phyloP scores from a whole-genome alignment of 1,140 invertebrate genomes.

The Lordiphosa collinella region DNA sequence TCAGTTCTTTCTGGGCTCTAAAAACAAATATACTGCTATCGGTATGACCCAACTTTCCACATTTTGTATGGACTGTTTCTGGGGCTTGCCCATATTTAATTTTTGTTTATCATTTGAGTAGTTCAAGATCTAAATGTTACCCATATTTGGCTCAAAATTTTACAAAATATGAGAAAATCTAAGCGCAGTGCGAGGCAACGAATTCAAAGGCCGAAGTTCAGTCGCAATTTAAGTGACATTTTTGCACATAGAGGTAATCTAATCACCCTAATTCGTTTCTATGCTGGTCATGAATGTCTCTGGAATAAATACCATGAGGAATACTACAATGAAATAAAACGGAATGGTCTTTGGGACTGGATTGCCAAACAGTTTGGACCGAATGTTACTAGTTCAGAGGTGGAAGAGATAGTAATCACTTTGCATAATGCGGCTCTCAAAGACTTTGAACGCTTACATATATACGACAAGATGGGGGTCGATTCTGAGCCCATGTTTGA shows the following conservation, averaged over 20 bases:
- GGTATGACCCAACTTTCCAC: too few species aligned
- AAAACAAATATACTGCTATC: too few species aligned
- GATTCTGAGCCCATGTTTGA: slow-evolving; percentile 1
- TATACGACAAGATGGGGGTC: neutral
- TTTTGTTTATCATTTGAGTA: neutral
- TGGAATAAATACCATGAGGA: slow-evolving; percentile 21
- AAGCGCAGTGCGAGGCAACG: neutral
- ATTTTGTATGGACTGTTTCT: too few species aligned
- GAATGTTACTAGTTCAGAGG: neutral
- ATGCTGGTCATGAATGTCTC: slow-evolving; percentile 29
- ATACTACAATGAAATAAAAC: slow-evolving; percentile 8
- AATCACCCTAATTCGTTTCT: slow-evolving; percentile 25
- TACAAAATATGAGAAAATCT: slow-evolving; percentile 2
- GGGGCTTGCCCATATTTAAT: too few species aligned
- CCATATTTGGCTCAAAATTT: slow-evolving; percentile 1
- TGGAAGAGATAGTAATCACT: slow-evolving; percentile 1
- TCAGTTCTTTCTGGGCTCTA: too few species aligned
- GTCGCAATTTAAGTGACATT: neutral
- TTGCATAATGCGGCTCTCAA: slow-evolving; percentile 7
- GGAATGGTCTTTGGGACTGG: slow-evolving; percentile 11
- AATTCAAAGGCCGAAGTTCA: neutral
- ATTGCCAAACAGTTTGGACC: slow-evolving; percentile 22
- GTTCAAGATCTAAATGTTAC: neutral
- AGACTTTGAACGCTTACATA: slow-evolving; percentile 12
- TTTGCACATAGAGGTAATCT: slow-evolving; percentile 11